A percentile compares a stretch with the other conserved stretches of the same genome.
Conservation (phyloP, 2,888 invertebrate species). For the Agriopis aurantiaria region DNA sequence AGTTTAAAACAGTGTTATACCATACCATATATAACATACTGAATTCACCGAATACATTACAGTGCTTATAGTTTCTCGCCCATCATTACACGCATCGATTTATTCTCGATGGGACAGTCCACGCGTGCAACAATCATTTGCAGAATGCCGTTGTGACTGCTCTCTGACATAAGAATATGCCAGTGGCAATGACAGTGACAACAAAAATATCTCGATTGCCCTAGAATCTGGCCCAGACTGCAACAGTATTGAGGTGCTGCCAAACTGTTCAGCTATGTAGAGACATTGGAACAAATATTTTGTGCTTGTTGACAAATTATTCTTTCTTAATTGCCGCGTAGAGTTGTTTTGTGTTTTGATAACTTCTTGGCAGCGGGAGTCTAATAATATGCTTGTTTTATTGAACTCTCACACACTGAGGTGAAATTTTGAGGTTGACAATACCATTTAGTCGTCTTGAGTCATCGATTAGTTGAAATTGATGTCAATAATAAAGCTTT, state of each 20-base stretch:
- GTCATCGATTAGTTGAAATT: conserved; percentile 14
- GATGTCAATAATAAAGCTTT: neutral
- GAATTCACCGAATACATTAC: too few relatives aligned
- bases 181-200: neutral
- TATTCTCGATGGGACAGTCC: too few relatives aligned
- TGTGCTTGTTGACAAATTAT: conserved; percentile 31
- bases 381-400: conserved; percentile 12
- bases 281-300: conserved; percentile 21
- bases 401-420: conserved; percentile 11
- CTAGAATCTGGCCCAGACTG: neutral
- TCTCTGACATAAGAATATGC: neutral
- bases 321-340: conserved; percentile 16
- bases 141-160: too few relatives aligned
- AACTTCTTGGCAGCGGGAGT: conserved; percentile 19
- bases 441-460: conserved; percentile 5
- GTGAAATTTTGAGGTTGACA: conserved; percentile 10
- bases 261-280: neutral
- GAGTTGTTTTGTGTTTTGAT: conserved; percentile 28
- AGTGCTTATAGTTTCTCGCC: too few relatives aligned
- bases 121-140: too few relatives aligned
- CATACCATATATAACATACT: too few relatives aligned
- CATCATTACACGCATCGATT: too few relatives aligned
- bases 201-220: neutral
- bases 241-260: neutral
- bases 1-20: too few relatives aligned